Evolutionary conservation across 2,797 vertebrate species (phyloP), one percentile per base, ranked within the genome.

Genomic region (Dallia pectoralis): DNA sequence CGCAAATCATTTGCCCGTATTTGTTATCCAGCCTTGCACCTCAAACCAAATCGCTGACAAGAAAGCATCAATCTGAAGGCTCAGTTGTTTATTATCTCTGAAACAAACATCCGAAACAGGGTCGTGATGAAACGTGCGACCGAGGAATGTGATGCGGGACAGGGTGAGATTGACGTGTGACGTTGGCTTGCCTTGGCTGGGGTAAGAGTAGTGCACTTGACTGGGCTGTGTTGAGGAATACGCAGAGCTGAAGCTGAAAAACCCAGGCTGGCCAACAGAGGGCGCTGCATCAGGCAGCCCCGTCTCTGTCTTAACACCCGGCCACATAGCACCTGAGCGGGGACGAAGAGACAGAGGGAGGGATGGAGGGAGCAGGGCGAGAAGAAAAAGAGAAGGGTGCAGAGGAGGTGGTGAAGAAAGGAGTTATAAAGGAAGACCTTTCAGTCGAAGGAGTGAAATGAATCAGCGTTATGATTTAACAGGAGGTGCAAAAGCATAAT

Each of bases 241-340:
- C 90, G 96, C 93, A 91, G 96, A 92, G 93, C 96, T 96, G 95
- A 96, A 97, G 95, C 95, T 96, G 93, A 98, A 94, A 94, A 96
- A 96, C 93, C 95, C 96, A 91, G 95, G 93, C 93, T 97, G 95
- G 93, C 95, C 96, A 94, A 94, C 92, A 95, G 95, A 94, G 95
- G 96, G 92, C 80, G 93, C 92, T 92, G 97, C 96, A 92, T 97
- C 96, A 90, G 96, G 95, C 95, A 96, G 93, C 93, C 94, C 95
- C 91, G 95, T 95, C 94, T 98, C 97, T 89, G 96, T 93, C 95
- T 98, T 98, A 91, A 98, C 95, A 94, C 96, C 97, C 91, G 97
- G 97, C 97, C 97, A 99, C 95, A 98, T 95, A 93, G 96, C 93
- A 95, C 97, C 97, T 99, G 91, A 92, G 86, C 90, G 87, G 79